phyloP scores from a whole-genome alignment of 2,888 invertebrate species.

The Melikaiella ostensackeni region DNA sequence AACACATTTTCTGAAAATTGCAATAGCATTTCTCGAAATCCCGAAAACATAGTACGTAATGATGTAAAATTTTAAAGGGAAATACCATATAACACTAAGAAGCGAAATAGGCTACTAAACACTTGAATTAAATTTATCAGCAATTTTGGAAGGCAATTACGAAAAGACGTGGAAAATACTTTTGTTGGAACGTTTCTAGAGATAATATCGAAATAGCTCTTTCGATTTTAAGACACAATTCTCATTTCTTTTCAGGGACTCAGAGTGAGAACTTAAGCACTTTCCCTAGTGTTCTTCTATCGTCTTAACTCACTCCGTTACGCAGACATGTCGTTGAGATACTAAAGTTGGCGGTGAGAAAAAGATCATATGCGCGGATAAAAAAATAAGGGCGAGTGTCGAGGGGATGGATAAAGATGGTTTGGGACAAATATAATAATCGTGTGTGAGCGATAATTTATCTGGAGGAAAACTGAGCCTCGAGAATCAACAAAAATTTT shows the following conservation, averaged over 20 bases:
- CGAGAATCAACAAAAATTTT: not conserved
- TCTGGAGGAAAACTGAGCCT: not conserved
- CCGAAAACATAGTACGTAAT: too few relatives aligned
- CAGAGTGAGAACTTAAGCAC: not conserved
- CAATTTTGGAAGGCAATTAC: not conserved
- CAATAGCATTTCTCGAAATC: too few relatives aligned
- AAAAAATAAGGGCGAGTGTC: constrained; percentile 18
- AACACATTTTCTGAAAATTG: too few relatives aligned
- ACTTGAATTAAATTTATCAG: not conserved
- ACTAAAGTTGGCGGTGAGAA: constrained; percentile 17
- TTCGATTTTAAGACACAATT: not conserved
- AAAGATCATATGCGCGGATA: constrained; percentile 22
- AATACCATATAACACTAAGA: too few relatives aligned
- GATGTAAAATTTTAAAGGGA: too few relatives aligned
- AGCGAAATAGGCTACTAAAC: too few relatives aligned
- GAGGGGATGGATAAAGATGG: not conserved
- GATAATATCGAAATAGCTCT: constrained; percentile 16
- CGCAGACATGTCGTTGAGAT: constrained; percentile 13
- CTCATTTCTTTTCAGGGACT: not conserved
- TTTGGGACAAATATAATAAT: not conserved
- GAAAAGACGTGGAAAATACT: not conserved
- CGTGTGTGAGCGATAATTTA: constrained; percentile 6
- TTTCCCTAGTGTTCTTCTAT: constrained; percentile 2
- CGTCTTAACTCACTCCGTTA: constrained; percentile 17
- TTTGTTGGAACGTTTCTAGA: not conserved